phyloP scores from a whole-genome alignment of 2,888 invertebrate species.

The Cenopis cana region DNA sequence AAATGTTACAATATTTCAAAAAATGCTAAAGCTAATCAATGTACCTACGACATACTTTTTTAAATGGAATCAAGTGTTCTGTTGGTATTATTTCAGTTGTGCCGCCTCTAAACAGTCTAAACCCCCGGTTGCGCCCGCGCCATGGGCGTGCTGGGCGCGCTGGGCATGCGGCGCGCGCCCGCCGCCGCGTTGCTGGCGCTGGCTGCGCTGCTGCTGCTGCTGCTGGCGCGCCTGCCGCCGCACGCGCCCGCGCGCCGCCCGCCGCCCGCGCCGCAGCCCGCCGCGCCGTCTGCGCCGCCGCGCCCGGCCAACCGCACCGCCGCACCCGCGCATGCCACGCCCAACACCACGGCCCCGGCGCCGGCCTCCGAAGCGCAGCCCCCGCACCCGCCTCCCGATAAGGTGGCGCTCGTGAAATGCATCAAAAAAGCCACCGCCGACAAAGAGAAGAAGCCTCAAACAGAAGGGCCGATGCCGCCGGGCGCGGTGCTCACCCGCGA shows the following conservation, averaged over 20 bases:
- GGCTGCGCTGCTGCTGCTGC: slow-evolving; percentile 48
- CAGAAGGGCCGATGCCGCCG: background rate
- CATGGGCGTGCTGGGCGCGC: slow-evolving; percentile 34
- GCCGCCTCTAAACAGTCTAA: slow-evolving; percentile 9
- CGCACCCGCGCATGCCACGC: slow-evolving; percentile 52
- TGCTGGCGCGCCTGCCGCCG: slow-evolving; percentile 47
- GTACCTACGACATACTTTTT: too few species aligned
- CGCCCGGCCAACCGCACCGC: slow-evolving; percentile 35
- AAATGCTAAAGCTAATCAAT: too few species aligned
- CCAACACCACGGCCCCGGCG: slow-evolving; percentile 82
- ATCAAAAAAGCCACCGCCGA: slow-evolving; percentile 49
- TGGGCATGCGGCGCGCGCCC: slow-evolving; percentile 34
- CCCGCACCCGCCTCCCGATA: slow-evolving; percentile 32
- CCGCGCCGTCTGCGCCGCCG: slow-evolving; percentile 29
- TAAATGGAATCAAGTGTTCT: too few species aligned
- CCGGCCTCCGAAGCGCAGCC: slow-evolving; percentile 39
- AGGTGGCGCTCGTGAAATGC: slow-evolving; percentile 42
- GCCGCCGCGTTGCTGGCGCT: slow-evolving; percentile 38
- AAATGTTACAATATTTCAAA: too few species aligned
- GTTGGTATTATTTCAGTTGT: slow-evolving; percentile 14
- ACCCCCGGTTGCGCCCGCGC: slow-evolving; percentile 6
- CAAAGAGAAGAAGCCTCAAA: background rate
- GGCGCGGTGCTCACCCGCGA: slow-evolving; percentile 83
- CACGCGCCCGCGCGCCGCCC: slow-evolving; percentile 47
- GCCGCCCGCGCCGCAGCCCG: slow-evolving; percentile 52